Evolutionary conservation across 2,888 invertebrate genomes (phyloP), one percentile per base, ranked within the genome.

Genomic region (Rhaphigaster nebulosa): DNA sequence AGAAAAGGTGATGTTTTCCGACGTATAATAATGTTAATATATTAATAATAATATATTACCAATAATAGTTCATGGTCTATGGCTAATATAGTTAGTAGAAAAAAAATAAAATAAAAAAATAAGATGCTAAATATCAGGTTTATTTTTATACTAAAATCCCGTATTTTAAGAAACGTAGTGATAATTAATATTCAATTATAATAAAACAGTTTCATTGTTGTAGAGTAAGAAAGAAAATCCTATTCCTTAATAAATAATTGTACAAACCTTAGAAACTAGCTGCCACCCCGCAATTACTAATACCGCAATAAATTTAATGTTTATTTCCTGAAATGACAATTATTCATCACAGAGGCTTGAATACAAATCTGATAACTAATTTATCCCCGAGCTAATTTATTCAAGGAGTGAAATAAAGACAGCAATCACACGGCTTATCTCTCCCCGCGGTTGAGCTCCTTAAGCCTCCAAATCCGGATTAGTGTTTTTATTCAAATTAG

Each of bases 341-440:
- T 45, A 84, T 84, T 45, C 84, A 84, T 84, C n/a, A 84, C 1
- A 45, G 84, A 38, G 41, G 45, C 45, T 84, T 84, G 84, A 84
- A 84, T 84, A 84, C 45, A 84, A 84, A 84, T 84, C 84, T 84
- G 84, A 84, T 84, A 84, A 84, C 41, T 45, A 84, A 84, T 84
- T 84, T n/a, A 84, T 45, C 84, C 84, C 4, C 34, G 41, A n/a
- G 84, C 84, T 84, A 84, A 84, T 45, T 84, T 84, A 84, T 84
- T 84, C 84, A 84, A 84, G 84, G 26, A 84, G 84, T 45, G 84
- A 41, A 41, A 84, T 84, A 84, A 84, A 84, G 84, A 84, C 84
- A 84, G 84, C 84, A 84, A 84, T 84, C 45, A n/a, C 45, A 41
- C n/a, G 45, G 84, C 84, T 84, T 84, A 84, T 84, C 84, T 84